These are phyloP conservation scores for Perodicticus potto DNA, from an alignment of 2,797 vertebrate genomes.

Conservation along the genomic window DNA sequence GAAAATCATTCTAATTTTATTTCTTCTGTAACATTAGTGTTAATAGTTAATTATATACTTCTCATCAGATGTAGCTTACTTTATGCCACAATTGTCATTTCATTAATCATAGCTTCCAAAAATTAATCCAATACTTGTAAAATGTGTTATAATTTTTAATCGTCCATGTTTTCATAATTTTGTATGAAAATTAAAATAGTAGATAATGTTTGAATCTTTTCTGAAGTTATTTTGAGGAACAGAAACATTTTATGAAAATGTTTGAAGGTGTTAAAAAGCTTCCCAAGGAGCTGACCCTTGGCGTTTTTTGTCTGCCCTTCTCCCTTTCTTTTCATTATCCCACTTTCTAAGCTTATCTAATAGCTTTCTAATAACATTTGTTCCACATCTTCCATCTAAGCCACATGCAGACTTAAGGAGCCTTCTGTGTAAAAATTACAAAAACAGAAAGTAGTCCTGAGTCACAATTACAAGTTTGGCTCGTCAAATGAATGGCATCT, in stretches of 20 bases:
- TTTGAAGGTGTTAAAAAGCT: background rate
- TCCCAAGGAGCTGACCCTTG: background rate
- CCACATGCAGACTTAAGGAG: background rate
- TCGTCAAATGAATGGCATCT: background rate
- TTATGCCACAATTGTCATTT: background rate
- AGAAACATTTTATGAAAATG: background rate
- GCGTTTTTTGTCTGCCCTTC: background rate
- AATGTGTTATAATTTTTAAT: background rate
- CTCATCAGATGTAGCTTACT: background rate
- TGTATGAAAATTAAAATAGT: background rate
- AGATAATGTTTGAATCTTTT: background rate
- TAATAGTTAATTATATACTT: slow-evolving; percentile 3
- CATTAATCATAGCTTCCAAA: background rate
- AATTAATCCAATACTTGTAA: background rate
- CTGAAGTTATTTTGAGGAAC: background rate
- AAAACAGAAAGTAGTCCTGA: background rate
- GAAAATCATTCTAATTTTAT: background rate
- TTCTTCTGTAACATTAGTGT: background rate
- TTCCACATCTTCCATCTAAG: background rate
- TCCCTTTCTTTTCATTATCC: background rate
- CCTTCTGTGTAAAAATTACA: background rate
- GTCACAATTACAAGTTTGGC: background rate
- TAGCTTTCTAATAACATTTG: background rate
- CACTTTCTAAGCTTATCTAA: background rate
- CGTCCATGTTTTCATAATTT: background rate